phyloP scores from a whole-genome alignment of 92 coral and sea anemone species.

The Parazoanthus darwini region DNA sequence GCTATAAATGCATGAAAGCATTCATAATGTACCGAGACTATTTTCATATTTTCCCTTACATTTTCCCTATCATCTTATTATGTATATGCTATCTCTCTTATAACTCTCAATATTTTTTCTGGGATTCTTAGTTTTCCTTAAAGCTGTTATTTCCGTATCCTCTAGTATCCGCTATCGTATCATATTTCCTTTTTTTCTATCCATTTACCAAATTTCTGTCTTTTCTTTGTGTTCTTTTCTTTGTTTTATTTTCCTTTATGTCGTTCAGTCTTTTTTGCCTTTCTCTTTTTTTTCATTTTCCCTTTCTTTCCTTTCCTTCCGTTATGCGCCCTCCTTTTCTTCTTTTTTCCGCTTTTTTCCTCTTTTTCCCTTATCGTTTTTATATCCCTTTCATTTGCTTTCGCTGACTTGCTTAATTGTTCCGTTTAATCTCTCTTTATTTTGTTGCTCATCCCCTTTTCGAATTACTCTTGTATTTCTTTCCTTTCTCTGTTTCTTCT shows the following conservation, averaged over 20 bases:
- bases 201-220: neutral
- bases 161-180: no score
- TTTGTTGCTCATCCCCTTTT: neutral
- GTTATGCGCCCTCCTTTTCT: neutral
- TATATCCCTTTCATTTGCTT: neutral
- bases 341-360: neutral
- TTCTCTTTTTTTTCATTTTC: neutral
- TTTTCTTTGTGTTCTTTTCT: neutral
- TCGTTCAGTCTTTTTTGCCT: neutral
- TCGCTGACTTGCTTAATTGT: neutral
- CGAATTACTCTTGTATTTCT: constrained; percentile 30
- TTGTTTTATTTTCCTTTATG: neutral
- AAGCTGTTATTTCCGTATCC: no score
- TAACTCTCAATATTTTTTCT: no score
- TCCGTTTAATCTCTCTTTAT: neutral
- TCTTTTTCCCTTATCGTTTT: neutral
- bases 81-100: no score
- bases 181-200: no score
- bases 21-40: no score
- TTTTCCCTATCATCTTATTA: no score
- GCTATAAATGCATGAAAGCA: no score
- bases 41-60: no score
- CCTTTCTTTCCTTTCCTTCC: neutral
- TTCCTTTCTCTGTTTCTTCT: neutral
- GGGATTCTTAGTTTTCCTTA: no score